Conservation (phyloP, 2,888 invertebrate genomes). For the Synanthedon andrenaeformis region DNA sequence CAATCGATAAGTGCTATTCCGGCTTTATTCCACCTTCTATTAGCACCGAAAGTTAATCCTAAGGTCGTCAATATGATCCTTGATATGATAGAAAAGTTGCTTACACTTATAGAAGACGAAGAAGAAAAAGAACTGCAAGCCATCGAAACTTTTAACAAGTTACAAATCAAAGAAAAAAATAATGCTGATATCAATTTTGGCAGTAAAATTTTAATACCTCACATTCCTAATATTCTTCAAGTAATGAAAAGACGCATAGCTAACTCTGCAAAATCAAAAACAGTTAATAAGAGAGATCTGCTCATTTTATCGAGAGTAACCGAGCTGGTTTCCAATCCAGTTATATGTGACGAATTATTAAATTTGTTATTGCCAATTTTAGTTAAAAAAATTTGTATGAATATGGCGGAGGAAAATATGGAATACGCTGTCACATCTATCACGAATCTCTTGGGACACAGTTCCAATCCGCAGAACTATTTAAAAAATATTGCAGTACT, state of each 20-base stretch:
- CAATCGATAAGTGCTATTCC: conserved; percentile 70
- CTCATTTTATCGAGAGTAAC: conserved; percentile 82
- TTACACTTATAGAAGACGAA: conserved; percentile 75
- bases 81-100: conserved; percentile 80
- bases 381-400: conserved; percentile 71
- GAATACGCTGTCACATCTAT: conserved; percentile 79
- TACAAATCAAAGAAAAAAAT: conserved; percentile 22
- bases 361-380: conserved; percentile 78
- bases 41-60: conserved; percentile 74
- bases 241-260: conserved; percentile 76
- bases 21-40: conserved; percentile 77
- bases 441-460: conserved; percentile 79
- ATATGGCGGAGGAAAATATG: conserved; percentile 76
- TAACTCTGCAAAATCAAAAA: conserved; percentile 66
- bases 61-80: conserved; percentile 77
- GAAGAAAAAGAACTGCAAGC: conserved; percentile 48
- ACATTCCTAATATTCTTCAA: conserved; percentile 77
- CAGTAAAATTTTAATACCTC: conserved; percentile 78
- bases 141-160: conserved; percentile 44
- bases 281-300: conserved; percentile 77
- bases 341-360: conserved; percentile 77
- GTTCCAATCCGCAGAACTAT: conserved; percentile 74
- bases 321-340: conserved; percentile 76
- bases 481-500: conserved; percentile 78
- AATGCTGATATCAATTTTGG: conserved; percentile 73